These are phyloP conservation scores for Eidolon dupreanum DNA, from an alignment of 2,797 vertebrate species.

Conservation along the genomic window DNA sequence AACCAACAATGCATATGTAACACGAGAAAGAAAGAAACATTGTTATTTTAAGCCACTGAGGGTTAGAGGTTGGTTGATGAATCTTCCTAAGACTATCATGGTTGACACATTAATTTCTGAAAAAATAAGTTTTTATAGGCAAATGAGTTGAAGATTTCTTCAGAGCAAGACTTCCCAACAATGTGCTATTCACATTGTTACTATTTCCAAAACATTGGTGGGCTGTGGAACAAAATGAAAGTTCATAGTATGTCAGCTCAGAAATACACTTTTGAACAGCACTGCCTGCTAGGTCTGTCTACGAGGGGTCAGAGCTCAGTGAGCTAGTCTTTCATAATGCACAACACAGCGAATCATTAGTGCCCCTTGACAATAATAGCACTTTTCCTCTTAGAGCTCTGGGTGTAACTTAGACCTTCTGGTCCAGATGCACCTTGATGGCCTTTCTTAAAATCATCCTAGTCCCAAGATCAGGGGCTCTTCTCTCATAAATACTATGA, in stretches of 20 bases:
- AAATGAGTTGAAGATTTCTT: constrained; percentile 13
- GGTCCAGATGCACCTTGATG: not conserved
- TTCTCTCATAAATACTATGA: not conserved
- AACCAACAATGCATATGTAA: not conserved
- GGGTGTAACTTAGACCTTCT: not conserved
- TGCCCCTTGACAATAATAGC: not conserved
- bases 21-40: not conserved
- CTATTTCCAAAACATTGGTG: not conserved
- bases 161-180: not conserved
- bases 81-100: not conserved
- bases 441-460: not conserved
- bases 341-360: not conserved
- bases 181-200: not conserved
- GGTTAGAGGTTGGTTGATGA: not conserved
- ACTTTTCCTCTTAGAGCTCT: not conserved
- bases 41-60: not conserved
- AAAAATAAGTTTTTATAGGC: not conserved
- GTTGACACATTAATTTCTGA: not conserved
- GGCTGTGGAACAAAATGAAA: not conserved
- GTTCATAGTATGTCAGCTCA: not conserved
- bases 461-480: not conserved
- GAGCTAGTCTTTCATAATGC: not conserved
- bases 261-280: not conserved
- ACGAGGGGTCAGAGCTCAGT: not conserved
- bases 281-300: not conserved